Base-by-base conservation (phyloP, 2,888 invertebrate genomes). In the Dolomedes plantarius region DNA sequence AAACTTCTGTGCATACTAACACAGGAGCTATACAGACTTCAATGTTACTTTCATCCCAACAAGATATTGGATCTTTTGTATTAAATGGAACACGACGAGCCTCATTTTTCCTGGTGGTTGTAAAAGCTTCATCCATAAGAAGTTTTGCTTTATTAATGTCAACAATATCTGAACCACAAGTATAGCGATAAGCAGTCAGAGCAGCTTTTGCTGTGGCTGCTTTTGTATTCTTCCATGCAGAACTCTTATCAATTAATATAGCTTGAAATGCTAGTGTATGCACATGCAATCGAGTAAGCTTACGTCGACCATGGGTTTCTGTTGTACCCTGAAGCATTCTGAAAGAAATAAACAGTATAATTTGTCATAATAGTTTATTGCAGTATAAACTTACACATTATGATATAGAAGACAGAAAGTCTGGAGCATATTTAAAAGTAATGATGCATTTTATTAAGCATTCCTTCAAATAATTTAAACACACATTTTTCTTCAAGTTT, bases 191-290 rank as follows among this genome's bases (percentile, higher is more conserved):
- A 0, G 96, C 96, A 0, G 95, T 95, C 9, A 96, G 91, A 0
- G 96, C 94, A 0, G 96, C 95, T 91, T 96, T 96, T 0, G 96
- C 96, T 1, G 95, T 94, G 0, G 96, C 96, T 19, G 95, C 94
- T 90, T 94, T 94, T 0, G 95, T 94, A 90, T 96, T 94, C 88
- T 94, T 95, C 96, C 96, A 96, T 0, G 91, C 74, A 0, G 95
- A 94, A 65, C 93, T 92, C 89, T 94, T 94, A 0, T 94, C 94
- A 0, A 94, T 94, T 89, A 96, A 91, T 89, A 96, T 95, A 2
- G 95, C 95, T 92, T 96, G 96, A 90, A 95, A 96, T n/a, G 96
- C 96, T 88, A 96, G 91, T 0, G 96, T 96, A 90, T 96, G 96
- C 0, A 96, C 95, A 90, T 96, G 96, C 39, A 96, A 93, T 78